Evolutionary conservation across 2,888 invertebrate genomes (phyloP).

Genomic region (Morpho achilles): DNA sequence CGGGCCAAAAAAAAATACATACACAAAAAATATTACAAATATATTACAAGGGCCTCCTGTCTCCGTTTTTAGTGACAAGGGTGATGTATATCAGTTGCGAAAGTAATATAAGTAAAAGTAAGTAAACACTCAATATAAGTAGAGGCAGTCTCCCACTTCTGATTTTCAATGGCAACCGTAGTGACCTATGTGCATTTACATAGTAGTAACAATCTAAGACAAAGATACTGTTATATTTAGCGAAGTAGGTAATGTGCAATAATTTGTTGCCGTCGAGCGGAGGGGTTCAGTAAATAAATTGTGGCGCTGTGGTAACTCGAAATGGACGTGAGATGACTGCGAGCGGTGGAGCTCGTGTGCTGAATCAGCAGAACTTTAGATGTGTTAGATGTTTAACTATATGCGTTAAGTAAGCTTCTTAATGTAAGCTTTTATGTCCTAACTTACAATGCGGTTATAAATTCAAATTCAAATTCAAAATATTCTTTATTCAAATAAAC

Average conservation of each 20-base stretch:
- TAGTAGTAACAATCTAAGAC: not conserved
- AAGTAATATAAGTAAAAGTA: too few species aligned
- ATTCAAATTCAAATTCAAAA: too few species aligned
- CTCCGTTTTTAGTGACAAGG: not conserved
- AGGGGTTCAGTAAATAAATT: constrained; percentile 22
- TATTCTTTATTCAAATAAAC: too few species aligned
- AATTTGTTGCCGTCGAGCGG: constrained; percentile 22
- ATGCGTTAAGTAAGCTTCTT: too few species aligned
- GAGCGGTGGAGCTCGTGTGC: constrained; percentile 12
- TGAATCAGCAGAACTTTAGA: constrained; percentile 19
- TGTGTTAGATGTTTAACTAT: constrained; percentile 12
- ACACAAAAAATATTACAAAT: too few species aligned
- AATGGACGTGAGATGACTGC: constrained; percentile 27
- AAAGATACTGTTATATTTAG: constrained; percentile 1
- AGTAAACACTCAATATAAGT: too few species aligned
- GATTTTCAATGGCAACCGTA: too few species aligned
- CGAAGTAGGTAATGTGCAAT: constrained; percentile 18
- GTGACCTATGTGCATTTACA: not conserved
- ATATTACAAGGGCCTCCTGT: not conserved
- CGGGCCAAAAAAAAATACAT: too few species aligned
- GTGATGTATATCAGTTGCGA: too few species aligned
- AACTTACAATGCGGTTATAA: too few species aligned
- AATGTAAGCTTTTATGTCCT: too few species aligned
- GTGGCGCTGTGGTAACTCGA: constrained; percentile 23
- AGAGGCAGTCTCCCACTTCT: too few species aligned